Conservation (phyloP, 1,140 invertebrate genomes). For the Amphibalanus amphitrite region DNA sequence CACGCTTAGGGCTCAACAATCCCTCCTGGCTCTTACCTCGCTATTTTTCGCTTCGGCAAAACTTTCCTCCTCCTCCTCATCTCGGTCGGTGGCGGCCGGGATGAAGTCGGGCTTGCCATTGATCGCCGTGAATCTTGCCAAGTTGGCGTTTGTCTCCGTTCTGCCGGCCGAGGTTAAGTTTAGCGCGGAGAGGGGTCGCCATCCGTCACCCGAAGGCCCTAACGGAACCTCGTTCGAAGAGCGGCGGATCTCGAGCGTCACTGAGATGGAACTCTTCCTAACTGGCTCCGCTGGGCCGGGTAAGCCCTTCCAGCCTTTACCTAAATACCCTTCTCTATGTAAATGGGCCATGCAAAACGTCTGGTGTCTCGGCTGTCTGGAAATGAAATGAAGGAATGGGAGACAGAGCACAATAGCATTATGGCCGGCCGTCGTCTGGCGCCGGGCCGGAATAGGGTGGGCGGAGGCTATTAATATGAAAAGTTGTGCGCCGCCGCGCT, state of each 20-base stretch:
- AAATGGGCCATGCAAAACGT: not conserved
- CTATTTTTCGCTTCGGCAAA: not conserved
- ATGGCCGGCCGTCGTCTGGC: too few relatives aligned
- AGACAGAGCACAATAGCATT: not conserved
- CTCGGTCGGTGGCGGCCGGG: not conserved
- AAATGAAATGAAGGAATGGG: not conserved
- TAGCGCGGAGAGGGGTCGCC: not conserved
- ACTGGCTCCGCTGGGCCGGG: too few relatives aligned
- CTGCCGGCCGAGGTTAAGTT: not conserved
- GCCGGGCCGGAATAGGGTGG: not conserved
- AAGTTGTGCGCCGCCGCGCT: too few relatives aligned
- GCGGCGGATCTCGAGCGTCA: too few relatives aligned
- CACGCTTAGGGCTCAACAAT: too few relatives aligned
- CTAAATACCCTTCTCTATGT: not conserved
- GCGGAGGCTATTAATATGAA: conserved; percentile 5
- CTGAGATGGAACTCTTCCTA: not conserved
- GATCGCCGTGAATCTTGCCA: not conserved
- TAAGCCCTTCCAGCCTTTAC: not conserved
- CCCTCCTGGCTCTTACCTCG: not conserved
- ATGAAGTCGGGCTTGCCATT: not conserved
- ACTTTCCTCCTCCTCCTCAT: not conserved
- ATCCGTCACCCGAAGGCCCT: not conserved
- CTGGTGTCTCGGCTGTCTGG: not conserved
- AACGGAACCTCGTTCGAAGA: too few relatives aligned
- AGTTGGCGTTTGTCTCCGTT: not conserved